These are phyloP conservation scores for Tryphoninae sp. DNA, from an alignment of 2,888 invertebrate species.

Conservation along the genomic window DNA sequence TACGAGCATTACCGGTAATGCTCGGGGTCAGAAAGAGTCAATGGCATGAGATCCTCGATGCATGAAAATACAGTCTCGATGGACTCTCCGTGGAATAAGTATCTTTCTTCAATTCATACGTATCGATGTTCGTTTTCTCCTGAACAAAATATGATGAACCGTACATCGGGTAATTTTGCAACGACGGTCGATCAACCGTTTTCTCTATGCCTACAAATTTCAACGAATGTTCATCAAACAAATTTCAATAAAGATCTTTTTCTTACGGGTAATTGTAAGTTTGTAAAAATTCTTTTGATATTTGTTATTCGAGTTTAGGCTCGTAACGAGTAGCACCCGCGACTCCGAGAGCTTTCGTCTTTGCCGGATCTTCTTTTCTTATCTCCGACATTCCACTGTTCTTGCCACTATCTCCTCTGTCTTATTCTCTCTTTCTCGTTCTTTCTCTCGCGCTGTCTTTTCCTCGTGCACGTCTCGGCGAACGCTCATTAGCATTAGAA, in stretches of 20 bases:
- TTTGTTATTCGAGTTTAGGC: neutral
- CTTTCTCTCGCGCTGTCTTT: constrained; percentile 8
- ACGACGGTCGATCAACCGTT: neutral
- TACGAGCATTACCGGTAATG: constrained; percentile 72
- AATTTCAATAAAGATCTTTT: neutral
- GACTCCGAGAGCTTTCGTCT: constrained; percentile 39
- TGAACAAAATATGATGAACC: too few species aligned
- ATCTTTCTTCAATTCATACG: too few species aligned
- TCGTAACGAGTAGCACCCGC: neutral
- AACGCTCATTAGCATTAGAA: constrained; percentile 80
- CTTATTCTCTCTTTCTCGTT: neutral
- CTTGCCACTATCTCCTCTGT: neutral
- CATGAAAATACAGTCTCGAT: constrained; percentile 37
- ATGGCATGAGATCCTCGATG: constrained; percentile 67
- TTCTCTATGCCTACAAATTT: neutral
- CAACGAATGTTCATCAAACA: neutral
- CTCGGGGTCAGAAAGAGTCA: constrained; percentile 73
- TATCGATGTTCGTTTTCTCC: too few species aligned
- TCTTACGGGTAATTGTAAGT: neutral
- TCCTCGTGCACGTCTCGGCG: constrained; percentile 23
- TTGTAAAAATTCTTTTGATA: neutral
- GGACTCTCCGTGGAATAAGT: neutral
- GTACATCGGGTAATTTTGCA: too few species aligned
- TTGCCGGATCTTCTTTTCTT: constrained; percentile 46
- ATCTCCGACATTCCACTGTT: constrained; percentile 28